A percentile compares a stretch with the other conserved stretches of the same genome.
These are phyloP conservation scores for Drosophila novamexicana DNA, from an alignment of 1,140 invertebrate genomes.

Conservation along the genomic window DNA sequence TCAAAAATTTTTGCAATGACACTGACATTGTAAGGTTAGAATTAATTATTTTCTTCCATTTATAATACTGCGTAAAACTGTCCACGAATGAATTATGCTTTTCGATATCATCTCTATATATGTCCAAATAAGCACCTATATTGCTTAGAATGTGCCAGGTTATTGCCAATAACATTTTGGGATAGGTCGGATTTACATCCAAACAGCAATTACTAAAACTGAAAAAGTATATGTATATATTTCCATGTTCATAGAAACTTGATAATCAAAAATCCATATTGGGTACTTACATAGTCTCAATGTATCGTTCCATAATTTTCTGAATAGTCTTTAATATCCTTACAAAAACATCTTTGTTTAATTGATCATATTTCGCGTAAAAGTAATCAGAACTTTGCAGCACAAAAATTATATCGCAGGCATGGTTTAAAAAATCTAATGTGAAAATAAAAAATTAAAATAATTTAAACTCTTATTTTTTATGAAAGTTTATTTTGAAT, in stretches of 20 bases:
- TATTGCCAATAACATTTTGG: conserved; percentile 26
- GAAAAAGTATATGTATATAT: not conserved
- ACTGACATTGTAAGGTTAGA: conserved; percentile 33
- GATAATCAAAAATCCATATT: too few relatives aligned
- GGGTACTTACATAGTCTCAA: conserved; percentile 38
- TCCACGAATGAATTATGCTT: conserved; percentile 19
- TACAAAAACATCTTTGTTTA: conserved; percentile 13
- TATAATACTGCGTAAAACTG: conserved; percentile 34
- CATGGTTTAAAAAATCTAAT: conserved; percentile 52
- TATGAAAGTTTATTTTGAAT: too few relatives aligned
- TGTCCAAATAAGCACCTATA: conserved; percentile 10
- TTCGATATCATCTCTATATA: conserved; percentile 33
- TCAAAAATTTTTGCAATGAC: conserved; percentile 23
- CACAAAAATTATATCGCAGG: conserved; percentile 34
- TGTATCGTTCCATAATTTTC: conserved; percentile 42
- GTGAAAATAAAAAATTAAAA: not conserved
- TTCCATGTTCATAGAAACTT: too few relatives aligned
- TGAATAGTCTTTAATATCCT: conserved; percentile 24
- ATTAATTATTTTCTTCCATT: conserved; percentile 49
- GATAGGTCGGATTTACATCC: conserved; percentile 16
- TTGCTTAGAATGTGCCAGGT: conserved; percentile 26
- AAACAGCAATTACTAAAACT: conserved; percentile 5
- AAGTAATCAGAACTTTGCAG: conserved; percentile 16
- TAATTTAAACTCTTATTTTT: too few relatives aligned
- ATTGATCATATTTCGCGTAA: not conserved